phyloP scores from a whole-genome alignment of 2,888 invertebrate genomes.

The Stegana nigrithorax region DNA sequence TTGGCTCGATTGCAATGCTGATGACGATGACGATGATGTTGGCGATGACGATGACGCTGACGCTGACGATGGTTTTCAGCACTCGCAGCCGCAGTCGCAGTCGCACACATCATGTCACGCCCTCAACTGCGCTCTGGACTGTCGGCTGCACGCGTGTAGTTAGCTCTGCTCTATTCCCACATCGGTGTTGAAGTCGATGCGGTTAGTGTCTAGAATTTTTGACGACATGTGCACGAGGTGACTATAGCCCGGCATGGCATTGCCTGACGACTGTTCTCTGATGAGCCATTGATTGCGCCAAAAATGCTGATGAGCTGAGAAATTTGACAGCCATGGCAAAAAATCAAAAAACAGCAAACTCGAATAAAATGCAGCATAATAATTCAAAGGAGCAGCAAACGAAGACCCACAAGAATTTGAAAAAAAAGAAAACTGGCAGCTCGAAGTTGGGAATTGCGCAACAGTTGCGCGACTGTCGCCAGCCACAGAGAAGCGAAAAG shows the following conservation, averaged over 20 bases:
- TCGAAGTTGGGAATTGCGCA: background rate
- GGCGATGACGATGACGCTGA: constrained; percentile 20
- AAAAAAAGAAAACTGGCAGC: constrained; percentile 20
- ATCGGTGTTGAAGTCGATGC: background rate
- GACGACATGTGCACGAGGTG: background rate
- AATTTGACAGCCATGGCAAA: background rate
- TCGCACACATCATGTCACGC: no score
- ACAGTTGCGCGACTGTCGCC: no score
- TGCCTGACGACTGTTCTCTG: background rate
- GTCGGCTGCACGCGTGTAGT: no score
- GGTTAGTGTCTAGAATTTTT: constrained; percentile 11
- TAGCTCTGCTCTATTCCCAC: no score
- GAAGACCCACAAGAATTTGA: background rate
- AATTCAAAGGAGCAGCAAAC: background rate
- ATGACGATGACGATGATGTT: constrained; percentile 28
- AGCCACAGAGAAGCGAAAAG: no score
- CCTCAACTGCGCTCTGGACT: no score
- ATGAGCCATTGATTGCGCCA: constrained; percentile 8
- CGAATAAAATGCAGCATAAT: no score
- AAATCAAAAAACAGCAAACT: no score
- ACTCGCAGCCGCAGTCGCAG: no score
- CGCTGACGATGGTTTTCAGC: no score
- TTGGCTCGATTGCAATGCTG: no score
- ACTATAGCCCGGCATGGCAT: background rate
- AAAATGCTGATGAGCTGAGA: constrained; percentile 6